These are phyloP conservation scores for Dryas iulia DNA, from an alignment of 1,140 invertebrate species.

Conservation along the genomic window DNA sequence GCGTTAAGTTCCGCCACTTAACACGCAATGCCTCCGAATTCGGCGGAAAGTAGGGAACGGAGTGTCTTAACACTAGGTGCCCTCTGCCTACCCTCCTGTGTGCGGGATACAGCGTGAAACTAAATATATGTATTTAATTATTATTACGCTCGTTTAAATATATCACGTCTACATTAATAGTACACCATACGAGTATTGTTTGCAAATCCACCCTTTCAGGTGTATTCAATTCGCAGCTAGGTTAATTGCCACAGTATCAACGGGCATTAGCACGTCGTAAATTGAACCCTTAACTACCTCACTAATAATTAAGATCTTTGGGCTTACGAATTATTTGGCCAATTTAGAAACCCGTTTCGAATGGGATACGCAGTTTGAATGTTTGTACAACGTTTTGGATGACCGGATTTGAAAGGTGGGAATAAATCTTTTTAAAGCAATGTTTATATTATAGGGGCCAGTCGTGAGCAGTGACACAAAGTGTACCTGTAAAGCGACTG, in stretches of 20 bases:
- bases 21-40: no score
- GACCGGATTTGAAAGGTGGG: not conserved
- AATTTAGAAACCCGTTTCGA: slow-evolving; percentile 49
- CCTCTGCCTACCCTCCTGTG: no score
- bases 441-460: no score
- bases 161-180: not conserved
- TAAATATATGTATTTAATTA: no score
- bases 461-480: no score
- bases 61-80: no score
- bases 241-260: slow-evolving; percentile 60
- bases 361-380: slow-evolving; percentile 12
- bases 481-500: no score
- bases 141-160: not conserved
- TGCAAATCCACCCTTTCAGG: slow-evolving; percentile 41
- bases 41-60: no score
- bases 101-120: no score
- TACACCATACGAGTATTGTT: not conserved
- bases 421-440: no score
- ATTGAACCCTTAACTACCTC: slow-evolving; percentile 72
- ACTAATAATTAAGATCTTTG: slow-evolving; percentile 70
- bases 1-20: no score
- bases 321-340: slow-evolving; percentile 52
- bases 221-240: slow-evolving; percentile 69
- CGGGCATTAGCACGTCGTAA: slow-evolving; percentile 70
- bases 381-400: slow-evolving; percentile 19